These are phyloP conservation scores for Chrysomallon squamiferum DNA, from an alignment of 1,140 invertebrate genomes.

Conservation along the genomic window DNA sequence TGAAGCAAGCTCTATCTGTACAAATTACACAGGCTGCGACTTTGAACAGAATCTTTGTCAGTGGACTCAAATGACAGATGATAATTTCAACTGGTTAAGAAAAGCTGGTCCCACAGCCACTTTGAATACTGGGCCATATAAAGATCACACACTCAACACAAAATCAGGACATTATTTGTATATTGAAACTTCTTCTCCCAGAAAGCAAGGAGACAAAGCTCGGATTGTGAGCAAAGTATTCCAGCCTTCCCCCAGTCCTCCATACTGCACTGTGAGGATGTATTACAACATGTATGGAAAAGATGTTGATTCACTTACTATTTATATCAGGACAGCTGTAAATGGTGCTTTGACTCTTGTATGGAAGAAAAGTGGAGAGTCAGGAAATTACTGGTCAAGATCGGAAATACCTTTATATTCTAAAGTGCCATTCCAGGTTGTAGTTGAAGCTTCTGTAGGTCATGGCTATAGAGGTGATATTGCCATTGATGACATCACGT, in stretches of 20 bases:
- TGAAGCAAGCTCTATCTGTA: constrained; percentile 36
- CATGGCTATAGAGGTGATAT: constrained; percentile 51
- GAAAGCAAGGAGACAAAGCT: constrained; percentile 73
- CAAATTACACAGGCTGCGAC: constrained; percentile 43
- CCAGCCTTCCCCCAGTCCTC: constrained; percentile 15
- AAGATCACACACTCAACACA: constrained; percentile 48
- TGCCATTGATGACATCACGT: constrained; percentile 58
- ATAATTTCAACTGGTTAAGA: constrained; percentile 54
- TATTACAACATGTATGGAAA: constrained; percentile 60
- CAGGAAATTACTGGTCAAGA: constrained; percentile 37
- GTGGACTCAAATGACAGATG: constrained; percentile 42
- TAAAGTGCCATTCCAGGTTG: constrained; percentile 43
- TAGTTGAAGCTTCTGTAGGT: constrained; percentile 48
- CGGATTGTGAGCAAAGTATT: constrained; percentile 66
- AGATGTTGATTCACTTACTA: constrained; percentile 43
- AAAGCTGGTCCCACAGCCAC: constrained; percentile 40
- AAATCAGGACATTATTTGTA: constrained; percentile 76
- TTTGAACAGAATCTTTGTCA: constrained; percentile 54
- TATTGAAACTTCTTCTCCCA: constrained; percentile 74
- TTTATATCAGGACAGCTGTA: constrained; percentile 38
- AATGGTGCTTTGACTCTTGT: constrained; percentile 23
- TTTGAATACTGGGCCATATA: constrained; percentile 39
- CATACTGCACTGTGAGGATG: constrained; percentile 57
- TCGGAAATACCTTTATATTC: constrained; percentile 35
- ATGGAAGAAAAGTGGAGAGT: constrained; percentile 21